phyloP scores from a whole-genome alignment of 2,113 vertebrate genomes.

The Lethenteron camtschaticum region DNA sequence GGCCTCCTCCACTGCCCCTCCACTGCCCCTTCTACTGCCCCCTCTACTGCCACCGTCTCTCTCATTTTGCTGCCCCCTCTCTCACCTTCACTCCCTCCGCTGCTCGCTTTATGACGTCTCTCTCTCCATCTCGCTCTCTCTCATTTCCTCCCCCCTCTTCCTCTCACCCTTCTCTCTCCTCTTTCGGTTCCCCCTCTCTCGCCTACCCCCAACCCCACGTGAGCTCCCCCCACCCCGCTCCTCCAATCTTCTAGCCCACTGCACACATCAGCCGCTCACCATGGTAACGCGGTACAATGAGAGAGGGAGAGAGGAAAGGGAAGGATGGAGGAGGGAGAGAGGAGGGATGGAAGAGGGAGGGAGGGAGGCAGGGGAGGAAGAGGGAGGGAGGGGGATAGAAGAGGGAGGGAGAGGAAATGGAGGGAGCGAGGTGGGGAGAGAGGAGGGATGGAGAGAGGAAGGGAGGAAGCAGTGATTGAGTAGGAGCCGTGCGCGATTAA shows the following conservation, averaged over 20 bases:
- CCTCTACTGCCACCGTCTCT: neutral
- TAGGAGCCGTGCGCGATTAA: neutral
- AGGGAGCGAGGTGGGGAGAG: neutral
- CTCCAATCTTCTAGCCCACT: neutral
- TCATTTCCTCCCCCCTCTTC: neutral
- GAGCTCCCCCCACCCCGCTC: neutral
- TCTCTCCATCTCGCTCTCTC: neutral
- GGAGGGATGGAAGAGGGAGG: neutral
- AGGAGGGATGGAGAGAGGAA: accelerated
- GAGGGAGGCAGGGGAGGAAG: neutral
- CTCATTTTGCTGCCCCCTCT: neutral
- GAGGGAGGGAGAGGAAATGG: neutral
- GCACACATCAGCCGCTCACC: neutral
- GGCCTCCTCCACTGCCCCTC: neutral
- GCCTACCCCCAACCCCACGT: neutral
- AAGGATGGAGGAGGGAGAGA: neutral
- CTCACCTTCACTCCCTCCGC: neutral
- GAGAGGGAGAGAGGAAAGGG: neutral
- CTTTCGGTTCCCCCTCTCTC: neutral
- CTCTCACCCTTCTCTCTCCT: neutral
- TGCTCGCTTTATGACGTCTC: neutral
- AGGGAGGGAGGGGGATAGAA: neutral
- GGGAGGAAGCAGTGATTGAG: neutral
- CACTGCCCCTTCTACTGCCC: neutral
- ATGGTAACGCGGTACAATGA: neutral